Percentiles rank a stretch among this genome's conserved stretches.
These are phyloP conservation scores for Otus scops DNA, from an alignment of 2,797 vertebrate species.

Conservation along the genomic window DNA sequence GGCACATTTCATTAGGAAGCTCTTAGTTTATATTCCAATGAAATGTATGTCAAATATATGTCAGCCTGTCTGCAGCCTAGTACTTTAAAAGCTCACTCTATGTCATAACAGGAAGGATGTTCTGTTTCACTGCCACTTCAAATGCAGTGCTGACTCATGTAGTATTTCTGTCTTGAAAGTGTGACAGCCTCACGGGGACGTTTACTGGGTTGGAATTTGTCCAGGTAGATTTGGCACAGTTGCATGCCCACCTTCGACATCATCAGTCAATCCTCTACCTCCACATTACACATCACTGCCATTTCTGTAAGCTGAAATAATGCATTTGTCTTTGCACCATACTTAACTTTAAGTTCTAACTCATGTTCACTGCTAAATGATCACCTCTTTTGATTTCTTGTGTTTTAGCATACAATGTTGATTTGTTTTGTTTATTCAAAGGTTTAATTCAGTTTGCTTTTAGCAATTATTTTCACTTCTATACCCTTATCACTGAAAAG, in stretches of 20 bases:
- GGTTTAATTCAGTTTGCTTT: neutral
- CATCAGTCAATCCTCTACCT: constrained; percentile 17
- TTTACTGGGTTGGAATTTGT: neutral
- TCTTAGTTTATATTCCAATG: neutral
- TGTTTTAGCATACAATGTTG: neutral
- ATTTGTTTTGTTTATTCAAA: fast-evolving
- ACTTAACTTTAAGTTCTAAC: neutral
- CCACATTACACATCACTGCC: neutral
- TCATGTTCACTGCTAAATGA: neutral
- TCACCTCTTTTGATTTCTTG: neutral
- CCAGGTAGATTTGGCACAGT: neutral
- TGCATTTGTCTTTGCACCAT: neutral
- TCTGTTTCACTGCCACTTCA: neutral
- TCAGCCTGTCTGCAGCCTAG: neutral
- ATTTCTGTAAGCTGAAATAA: neutral
- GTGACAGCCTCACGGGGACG: neutral
- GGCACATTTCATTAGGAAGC: constrained; percentile 29
- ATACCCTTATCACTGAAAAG: neutral
- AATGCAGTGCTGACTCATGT: neutral
- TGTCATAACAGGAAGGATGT: neutral
- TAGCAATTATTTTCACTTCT: neutral
- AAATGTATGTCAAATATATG: neutral
- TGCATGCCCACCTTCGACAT: neutral
- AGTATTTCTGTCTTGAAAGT: neutral
- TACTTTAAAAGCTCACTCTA: constrained; percentile 6